These are phyloP conservation scores for Pollenia labialis DNA, from an alignment of 2,888 invertebrate genomes.

Conservation along the genomic window DNA sequence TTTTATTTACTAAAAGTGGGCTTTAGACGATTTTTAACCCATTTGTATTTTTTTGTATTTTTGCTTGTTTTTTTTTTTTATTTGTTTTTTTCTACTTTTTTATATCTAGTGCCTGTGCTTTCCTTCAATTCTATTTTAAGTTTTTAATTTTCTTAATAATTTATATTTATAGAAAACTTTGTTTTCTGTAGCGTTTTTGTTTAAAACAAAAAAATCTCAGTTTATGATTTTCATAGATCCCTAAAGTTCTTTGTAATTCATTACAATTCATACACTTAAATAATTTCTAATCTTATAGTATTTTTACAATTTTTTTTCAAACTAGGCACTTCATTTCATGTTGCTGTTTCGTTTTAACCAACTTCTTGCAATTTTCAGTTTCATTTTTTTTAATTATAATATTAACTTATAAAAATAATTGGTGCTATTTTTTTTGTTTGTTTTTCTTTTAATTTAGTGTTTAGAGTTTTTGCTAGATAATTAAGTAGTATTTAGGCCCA, in stretches of 20 bases:
- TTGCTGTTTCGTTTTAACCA: conserved; percentile 55
- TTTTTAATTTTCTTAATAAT: conserved; percentile 17
- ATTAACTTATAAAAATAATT: conserved; percentile 48
- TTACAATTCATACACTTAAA: conserved; percentile 10
- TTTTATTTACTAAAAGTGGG: background rate
- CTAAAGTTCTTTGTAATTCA: conserved; percentile 53
- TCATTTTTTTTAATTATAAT: background rate
- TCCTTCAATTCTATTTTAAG: conserved; percentile 16
- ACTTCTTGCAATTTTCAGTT: conserved; percentile 34
- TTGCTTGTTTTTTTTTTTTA: background rate
- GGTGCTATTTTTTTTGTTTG: conserved; percentile 47
- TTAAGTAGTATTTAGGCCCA: conserved; percentile 75
- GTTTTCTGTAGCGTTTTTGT: conserved; percentile 59
- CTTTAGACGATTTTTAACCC: conserved; percentile 22
- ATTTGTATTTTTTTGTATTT: conserved; percentile 7
- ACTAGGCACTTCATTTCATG: conserved; percentile 71
- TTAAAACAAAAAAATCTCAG: conserved; percentile 39
- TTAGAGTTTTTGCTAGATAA: background rate
- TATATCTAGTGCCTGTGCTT: conserved; percentile 66
- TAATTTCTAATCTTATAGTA: conserved; percentile 23
- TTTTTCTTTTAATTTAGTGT: background rate
- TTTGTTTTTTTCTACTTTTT: too few relatives aligned
- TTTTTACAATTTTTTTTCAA: conserved; percentile 42
- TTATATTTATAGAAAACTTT: conserved; percentile 64
- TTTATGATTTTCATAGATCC: conserved; percentile 49